Percentiles rank a stretch among this genome's conserved stretches.
These are phyloP conservation scores for Stercorarius parasiticus DNA, from an alignment of 2,113 vertebrate species.

Conservation along the genomic window DNA sequence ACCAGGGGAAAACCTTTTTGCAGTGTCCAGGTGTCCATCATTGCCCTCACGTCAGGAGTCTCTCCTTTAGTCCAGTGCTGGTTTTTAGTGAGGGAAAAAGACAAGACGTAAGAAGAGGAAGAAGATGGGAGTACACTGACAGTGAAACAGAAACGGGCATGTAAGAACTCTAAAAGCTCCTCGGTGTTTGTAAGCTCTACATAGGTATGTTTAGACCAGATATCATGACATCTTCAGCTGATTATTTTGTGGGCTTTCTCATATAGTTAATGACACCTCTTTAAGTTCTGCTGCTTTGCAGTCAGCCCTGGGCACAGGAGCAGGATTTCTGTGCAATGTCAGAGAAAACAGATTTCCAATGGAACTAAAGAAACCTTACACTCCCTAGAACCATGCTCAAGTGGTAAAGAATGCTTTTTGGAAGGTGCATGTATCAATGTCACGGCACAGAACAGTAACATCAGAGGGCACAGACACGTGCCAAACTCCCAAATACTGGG, in stretches of 20 bases:
- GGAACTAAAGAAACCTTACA: background rate
- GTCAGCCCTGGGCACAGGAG: background rate
- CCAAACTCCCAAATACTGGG: background rate
- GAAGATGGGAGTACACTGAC: background rate
- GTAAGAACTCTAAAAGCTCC: background rate
- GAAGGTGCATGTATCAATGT: background rate
- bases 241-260: background rate
- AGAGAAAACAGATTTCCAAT: background rate
- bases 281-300: background rate
- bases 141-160: background rate
- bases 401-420: background rate
- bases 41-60: conserved; percentile 78
- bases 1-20: conserved; percentile 91
- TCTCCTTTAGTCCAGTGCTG: conserved; percentile 81
- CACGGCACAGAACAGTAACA: accelerated
- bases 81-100: background rate
- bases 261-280: background rate
- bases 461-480: background rate
- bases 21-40: conserved; percentile 92
- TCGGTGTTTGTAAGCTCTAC: background rate
- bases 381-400: background rate
- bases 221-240: background rate
- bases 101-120: background rate
- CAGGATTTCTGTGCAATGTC: background rate
- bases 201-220: background rate